Evolutionary conservation across 2,113 vertebrate species (phyloP).

Genomic region (Leptodactylus fuscus): DNA sequence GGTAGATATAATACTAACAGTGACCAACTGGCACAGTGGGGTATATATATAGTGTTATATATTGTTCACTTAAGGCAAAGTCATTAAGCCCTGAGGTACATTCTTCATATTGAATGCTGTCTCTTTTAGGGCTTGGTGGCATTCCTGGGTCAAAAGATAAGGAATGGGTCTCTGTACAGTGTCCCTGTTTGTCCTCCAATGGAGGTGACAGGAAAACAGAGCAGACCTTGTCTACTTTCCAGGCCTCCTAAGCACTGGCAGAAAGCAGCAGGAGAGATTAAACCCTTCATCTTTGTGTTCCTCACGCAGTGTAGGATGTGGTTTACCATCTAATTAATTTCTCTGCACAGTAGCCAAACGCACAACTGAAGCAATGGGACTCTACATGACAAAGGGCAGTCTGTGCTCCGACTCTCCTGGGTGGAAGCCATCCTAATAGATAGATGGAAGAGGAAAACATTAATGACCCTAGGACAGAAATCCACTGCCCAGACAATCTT

Average conservation of each 20-base stretch:
- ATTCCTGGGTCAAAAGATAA: constrained; percentile 56
- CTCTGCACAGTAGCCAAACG: constrained; percentile 49
- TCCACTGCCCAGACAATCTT: constrained; percentile 15
- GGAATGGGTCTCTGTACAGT: constrained; percentile 45
- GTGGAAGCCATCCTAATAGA: constrained; percentile 33
- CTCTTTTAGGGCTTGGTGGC: constrained; percentile 45
- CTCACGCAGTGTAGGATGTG: constrained; percentile 54
- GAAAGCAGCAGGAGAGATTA: constrained; percentile 53
- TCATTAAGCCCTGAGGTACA: background rate
- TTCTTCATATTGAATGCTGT: constrained; percentile 4
- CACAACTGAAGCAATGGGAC: constrained; percentile 17
- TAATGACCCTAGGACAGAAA: constrained; percentile 27
- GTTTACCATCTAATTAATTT: constrained; percentile 59
- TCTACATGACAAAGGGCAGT: constrained; percentile 27
- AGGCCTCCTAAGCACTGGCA: constrained; percentile 51
- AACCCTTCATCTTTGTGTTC: constrained; percentile 50
- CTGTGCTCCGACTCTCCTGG: constrained; percentile 11
- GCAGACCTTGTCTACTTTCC: constrained; percentile 56
- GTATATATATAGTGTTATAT: no score
- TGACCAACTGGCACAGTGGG: no score
- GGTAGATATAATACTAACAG: no score
- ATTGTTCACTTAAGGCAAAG: no score
- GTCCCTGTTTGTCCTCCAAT: constrained; percentile 46
- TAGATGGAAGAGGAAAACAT: constrained; percentile 40
- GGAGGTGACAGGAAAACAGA: constrained; percentile 60